phyloP scores from a whole-genome alignment of 2,797 vertebrate species.

The Takifugu ocellatus region DNA sequence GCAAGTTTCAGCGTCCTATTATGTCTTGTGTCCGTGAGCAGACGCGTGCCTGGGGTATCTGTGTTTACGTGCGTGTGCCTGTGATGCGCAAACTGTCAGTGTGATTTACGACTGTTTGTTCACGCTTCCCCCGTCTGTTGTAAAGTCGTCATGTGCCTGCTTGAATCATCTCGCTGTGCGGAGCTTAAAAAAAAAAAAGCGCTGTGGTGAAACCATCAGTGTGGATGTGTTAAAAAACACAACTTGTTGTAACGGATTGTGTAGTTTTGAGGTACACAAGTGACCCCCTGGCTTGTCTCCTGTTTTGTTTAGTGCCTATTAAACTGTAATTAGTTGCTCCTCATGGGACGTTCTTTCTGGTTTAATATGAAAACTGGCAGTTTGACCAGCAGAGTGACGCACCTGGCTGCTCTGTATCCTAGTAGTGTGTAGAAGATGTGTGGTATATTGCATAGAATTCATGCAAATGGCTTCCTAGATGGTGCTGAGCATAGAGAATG shows the following conservation, averaged over 20 bases:
- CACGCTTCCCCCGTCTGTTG: slow-evolving; percentile 39
- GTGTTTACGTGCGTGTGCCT: slow-evolving; percentile 21
- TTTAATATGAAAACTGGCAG: slow-evolving; percentile 27
- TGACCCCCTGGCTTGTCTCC: slow-evolving; percentile 45
- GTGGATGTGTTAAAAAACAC: slow-evolving; percentile 60
- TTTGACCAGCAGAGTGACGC: slow-evolving; percentile 14
- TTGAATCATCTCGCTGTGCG: slow-evolving; percentile 48
- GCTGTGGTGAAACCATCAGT: slow-evolving; percentile 42
- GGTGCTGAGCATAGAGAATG: slow-evolving; percentile 13
- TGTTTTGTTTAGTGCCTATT: slow-evolving; percentile 69
- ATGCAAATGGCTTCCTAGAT: slow-evolving; percentile 9
- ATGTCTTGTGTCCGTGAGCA: slow-evolving; percentile 42
- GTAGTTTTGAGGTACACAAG: slow-evolving; percentile 50
- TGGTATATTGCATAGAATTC: slow-evolving; percentile 3
- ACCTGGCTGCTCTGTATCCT: slow-evolving; percentile 17
- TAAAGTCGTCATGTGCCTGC: slow-evolving; percentile 63
- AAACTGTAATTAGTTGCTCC: slow-evolving; percentile 38
- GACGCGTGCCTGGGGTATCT: slow-evolving; percentile 23
- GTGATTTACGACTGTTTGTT: slow-evolving; percentile 15
- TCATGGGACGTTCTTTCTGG: slow-evolving; percentile 48
- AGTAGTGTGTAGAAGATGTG: slow-evolving; percentile 11
- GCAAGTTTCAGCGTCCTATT: slow-evolving; percentile 42
- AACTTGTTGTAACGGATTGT: slow-evolving; percentile 39
- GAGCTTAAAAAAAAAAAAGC: slow-evolving; percentile 28
- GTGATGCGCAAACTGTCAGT: slow-evolving; percentile 27